phyloP scores from a whole-genome alignment of 2,888 invertebrate genomes.

The Orchesella flavescens region DNA sequence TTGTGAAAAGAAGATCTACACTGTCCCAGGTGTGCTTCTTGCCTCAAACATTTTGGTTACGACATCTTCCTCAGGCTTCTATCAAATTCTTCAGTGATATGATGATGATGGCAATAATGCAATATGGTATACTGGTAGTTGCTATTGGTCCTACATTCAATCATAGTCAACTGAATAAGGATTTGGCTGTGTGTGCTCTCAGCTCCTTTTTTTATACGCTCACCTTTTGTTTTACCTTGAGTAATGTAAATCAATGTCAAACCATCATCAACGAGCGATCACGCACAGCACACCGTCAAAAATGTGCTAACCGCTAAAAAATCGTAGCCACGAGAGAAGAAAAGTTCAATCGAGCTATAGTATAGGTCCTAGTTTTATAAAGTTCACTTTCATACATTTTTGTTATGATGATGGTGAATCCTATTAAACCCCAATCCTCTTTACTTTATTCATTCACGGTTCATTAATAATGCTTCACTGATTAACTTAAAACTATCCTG shows the following conservation, averaged over 20 bases:
- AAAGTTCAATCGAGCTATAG: background rate
- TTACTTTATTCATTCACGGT: constrained; percentile 12
- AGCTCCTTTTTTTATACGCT: background rate
- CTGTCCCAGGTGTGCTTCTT: background rate
- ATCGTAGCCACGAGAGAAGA: background rate
- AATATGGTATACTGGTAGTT: no score
- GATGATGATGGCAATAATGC: no score
- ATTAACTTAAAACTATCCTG: background rate
- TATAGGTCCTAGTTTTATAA: constrained; percentile 19
- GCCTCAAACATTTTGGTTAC: no score
- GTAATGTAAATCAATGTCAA: constrained; percentile 47
- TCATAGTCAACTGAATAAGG: background rate
- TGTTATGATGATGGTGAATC: background rate
- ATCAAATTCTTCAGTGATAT: no score
- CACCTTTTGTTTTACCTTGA: constrained; percentile 44
- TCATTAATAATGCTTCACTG: constrained; percentile 33
- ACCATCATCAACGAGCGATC: constrained; percentile 16
- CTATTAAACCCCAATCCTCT: background rate
- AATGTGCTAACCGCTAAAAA: constrained; percentile 20
- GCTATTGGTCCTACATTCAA: background rate
- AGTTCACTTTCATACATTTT: constrained; percentile 27
- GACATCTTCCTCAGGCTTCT: no score
- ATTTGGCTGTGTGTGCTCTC: background rate
- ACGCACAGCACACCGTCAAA: constrained; percentile 1
- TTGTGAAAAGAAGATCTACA: no score